A percentile compares a stretch with the other conserved stretches of the same genome.
phyloP scores from a whole-genome alignment of 2,797 vertebrate species.

The Gallirallus australis region DNA sequence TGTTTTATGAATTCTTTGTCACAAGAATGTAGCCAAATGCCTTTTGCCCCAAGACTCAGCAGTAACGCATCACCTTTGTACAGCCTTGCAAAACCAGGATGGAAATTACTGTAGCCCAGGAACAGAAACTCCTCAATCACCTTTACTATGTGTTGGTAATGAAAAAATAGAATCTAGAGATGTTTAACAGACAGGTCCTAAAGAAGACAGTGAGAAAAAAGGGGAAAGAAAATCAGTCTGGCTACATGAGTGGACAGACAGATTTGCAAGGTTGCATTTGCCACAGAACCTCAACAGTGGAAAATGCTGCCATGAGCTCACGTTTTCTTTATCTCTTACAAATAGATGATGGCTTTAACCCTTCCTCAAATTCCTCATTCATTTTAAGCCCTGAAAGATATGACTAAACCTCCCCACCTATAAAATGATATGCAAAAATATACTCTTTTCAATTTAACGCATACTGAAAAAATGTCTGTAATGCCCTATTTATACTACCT shows the following conservation, averaged over 20 bases:
- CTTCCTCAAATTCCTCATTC: background rate
- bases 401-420: background rate
- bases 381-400: background rate
- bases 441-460: background rate
- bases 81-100: background rate
- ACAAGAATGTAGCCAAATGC: background rate
- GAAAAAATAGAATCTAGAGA: background rate
- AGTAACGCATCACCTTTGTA: background rate
- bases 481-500: background rate
- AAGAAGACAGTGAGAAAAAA: background rate
- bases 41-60: background rate
- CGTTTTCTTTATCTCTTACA: background rate
- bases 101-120: background rate
- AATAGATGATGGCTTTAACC: background rate
- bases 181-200: background rate
- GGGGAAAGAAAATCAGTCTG: background rate
- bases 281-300: background rate
- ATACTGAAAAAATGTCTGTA: background rate
- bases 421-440: background rate
- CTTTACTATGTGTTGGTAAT: background rate
- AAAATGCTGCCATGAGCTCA: background rate
- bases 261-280: background rate
- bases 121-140: background rate
- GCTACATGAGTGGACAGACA: background rate
- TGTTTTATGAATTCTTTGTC: conserved; percentile 39